Conservation (phyloP, 2,797 vertebrate genomes). For the Tauraco hartlaubi region DNA sequence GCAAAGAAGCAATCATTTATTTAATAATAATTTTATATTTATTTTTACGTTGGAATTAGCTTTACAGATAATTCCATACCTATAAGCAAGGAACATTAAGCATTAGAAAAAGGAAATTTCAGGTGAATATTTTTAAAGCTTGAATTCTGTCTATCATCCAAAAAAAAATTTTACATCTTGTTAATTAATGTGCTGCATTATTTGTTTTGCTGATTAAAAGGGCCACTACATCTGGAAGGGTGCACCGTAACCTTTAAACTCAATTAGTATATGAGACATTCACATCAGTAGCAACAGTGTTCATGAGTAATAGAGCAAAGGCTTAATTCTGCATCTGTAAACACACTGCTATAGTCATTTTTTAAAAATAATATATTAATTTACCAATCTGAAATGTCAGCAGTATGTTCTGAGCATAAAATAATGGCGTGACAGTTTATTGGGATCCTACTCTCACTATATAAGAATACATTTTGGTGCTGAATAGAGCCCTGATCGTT, state of each 20-base stretch:
- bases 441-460: neutral
- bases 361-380: conserved; percentile 73
- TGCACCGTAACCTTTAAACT: conserved; percentile 68
- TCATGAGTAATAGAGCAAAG: conserved; percentile 47
- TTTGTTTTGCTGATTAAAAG: conserved; percentile 63
- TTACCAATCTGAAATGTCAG: conserved; percentile 71
- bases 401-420: conserved; percentile 23
- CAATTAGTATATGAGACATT: conserved; percentile 59
- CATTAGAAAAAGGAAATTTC: conserved; percentile 23
- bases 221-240: conserved; percentile 41
- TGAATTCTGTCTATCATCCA: conserved; percentile 25
- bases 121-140: conserved; percentile 39
- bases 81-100: conserved; percentile 15
- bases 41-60: conserved; percentile 53
- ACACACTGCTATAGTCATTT: conserved; percentile 25
- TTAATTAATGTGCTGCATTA: conserved; percentile 2
- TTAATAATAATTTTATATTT: conserved; percentile 61
- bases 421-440: conserved; percentile 27
- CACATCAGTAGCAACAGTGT: conserved; percentile 23
- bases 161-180: conserved; percentile 13
- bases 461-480: neutral
- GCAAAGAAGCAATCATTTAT: conserved; percentile 66
- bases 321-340: conserved; percentile 59
- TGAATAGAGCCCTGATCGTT: neutral
- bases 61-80: conserved; percentile 18